Percentiles rank a stretch among this genome's conserved stretches.
Conservation (phyloP, 2,888 invertebrate species). For the Pammene aurita region DNA sequence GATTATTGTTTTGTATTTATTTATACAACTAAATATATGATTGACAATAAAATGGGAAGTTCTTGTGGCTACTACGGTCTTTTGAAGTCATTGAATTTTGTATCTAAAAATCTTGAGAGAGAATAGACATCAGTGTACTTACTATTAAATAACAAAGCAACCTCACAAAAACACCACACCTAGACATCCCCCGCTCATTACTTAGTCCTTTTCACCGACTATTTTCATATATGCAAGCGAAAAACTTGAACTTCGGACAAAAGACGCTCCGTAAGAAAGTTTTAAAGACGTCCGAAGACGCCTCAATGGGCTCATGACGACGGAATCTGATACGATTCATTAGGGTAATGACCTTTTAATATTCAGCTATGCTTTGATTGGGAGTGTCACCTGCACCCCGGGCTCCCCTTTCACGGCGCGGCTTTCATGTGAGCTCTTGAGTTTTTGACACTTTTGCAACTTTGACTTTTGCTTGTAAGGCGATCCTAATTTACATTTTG, state of each 20-base stretch:
- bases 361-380: conserved; percentile 79
- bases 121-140: no score
- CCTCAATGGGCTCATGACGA: conserved; percentile 66
- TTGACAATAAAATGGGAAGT: no score
- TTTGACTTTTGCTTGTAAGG: conserved; percentile 38
- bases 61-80: no score
- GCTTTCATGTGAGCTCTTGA: conserved; percentile 44
- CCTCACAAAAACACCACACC: conserved; percentile 18
- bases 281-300: conserved; percentile 66
- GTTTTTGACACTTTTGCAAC: conserved; percentile 47
- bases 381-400: conserved; percentile 65
- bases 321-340: conserved; percentile 84
- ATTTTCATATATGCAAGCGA: conserved; percentile 54
- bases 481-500: conserved; percentile 35
- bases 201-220: conserved; percentile 44
- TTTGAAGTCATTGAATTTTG: no score
- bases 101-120: no score
- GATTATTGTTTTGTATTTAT: no score
- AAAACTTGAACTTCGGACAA: conserved; percentile 61
- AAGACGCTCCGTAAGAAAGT: conserved; percentile 63
- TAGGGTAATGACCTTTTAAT: conserved; percentile 82
- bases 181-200: conserved; percentile 32
- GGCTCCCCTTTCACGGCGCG: conserved; percentile 30
- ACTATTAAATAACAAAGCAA: not conserved
- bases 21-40: no score